A percentile compares a stretch with the other conserved stretches of the same genome.
Evolutionary conservation across 2,888 invertebrate species (phyloP).

Genomic region (Azorinus chamasolen): DNA sequence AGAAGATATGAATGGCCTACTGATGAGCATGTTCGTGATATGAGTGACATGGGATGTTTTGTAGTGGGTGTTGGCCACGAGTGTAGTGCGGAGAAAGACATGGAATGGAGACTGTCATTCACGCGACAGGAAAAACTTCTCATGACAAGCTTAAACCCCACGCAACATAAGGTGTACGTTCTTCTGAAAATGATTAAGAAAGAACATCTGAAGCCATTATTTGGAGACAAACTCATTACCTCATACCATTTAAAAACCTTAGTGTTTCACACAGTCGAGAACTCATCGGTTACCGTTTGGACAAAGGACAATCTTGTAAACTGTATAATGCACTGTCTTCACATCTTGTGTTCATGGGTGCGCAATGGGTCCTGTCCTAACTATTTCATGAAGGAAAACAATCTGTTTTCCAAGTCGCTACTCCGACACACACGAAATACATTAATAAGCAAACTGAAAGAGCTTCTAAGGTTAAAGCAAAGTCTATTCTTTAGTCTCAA

Average conservation of each 20-base stretch:
- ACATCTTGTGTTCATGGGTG: background rate
- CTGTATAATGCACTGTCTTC: background rate
- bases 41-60: background rate
- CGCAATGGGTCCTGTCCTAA: background rate
- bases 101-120: constrained; percentile 33
- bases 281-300: background rate
- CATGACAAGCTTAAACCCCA: constrained; percentile 23
- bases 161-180: constrained; percentile 28
- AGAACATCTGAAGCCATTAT: background rate
- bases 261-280: constrained; percentile 2
- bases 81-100: background rate
- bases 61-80: constrained; percentile 9
- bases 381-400: constrained; percentile 11
- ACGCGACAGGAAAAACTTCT: constrained; percentile 20
- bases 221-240: background rate
- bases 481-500: no score
- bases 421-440: no score
- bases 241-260: constrained; percentile 17
- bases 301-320: background rate
- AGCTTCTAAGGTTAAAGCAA: no score
- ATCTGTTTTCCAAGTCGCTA: background rate
- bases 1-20: background rate
- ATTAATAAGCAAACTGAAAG: no score
- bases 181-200: constrained; percentile 32
- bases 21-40: background rate